These are phyloP conservation scores for Lithodes maja DNA, from an alignment of 2,888 invertebrate genomes.

Conservation along the genomic window DNA sequence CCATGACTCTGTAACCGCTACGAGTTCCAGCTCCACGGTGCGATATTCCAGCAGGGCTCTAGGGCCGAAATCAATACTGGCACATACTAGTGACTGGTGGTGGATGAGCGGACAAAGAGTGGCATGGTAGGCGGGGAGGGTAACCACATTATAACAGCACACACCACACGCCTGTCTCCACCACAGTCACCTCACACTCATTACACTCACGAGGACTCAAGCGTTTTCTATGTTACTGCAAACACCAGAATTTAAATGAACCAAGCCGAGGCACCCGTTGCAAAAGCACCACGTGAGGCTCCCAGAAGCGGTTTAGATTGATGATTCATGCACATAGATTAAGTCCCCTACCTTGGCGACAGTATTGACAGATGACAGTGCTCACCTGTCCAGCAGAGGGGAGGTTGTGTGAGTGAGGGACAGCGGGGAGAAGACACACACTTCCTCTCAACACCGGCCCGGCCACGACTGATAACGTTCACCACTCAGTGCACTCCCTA, in stretches of 20 bases:
- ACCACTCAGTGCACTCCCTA: not conserved
- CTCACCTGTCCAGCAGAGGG: slow-evolving; percentile 1
- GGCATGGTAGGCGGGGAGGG: not conserved
- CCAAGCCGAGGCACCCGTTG: not conserved
- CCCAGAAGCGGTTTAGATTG: not conserved
- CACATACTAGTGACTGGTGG: slow-evolving; percentile 11
- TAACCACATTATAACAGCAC: not conserved
- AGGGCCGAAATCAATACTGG: slow-evolving; percentile 9
- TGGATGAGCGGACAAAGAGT: slow-evolving; percentile 7
- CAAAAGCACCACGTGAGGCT: not conserved
- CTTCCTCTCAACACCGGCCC: slow-evolving; percentile 13
- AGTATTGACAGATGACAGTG: slow-evolving; percentile 17
- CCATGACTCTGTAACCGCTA: no score
- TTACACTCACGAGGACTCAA: slow-evolving; percentile 3
- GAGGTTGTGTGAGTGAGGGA: slow-evolving; percentile 24
- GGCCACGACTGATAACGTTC: slow-evolving; percentile 41
- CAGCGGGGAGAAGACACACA: slow-evolving; percentile 15
- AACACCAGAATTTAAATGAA: slow-evolving; percentile 11
- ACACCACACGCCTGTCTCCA: not conserved
- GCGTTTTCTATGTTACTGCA: slow-evolving; percentile 10
- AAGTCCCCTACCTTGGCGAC: slow-evolving; percentile 12
- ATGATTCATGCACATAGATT: not conserved
- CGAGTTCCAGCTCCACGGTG: not conserved
- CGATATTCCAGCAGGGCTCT: slow-evolving; percentile 13
- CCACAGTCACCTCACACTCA: not conserved